Conservation (phyloP, 2,113 vertebrate species). For the Merops nubicus region DNA sequence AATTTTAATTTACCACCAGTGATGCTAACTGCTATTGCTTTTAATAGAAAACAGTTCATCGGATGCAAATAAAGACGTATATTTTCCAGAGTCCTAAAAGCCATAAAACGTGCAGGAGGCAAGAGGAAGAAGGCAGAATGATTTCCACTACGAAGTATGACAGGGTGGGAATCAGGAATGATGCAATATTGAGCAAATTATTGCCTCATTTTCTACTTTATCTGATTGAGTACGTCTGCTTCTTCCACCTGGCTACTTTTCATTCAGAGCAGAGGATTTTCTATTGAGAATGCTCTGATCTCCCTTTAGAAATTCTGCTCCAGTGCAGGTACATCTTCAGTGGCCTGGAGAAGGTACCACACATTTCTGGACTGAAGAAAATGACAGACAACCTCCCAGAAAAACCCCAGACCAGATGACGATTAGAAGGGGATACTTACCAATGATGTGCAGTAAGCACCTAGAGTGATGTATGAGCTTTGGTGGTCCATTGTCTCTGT, state of each 20-base stretch:
- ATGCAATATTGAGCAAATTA: not conserved
- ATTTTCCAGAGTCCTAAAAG: slow-evolving; percentile 6
- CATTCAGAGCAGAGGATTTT: not conserved
- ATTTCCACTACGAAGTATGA: not conserved
- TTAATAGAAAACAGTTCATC: slow-evolving; percentile 7
- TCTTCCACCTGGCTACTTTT: not conserved
- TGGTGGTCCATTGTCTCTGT: not conserved
- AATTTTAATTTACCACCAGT: not conserved
- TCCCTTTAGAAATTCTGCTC: not conserved
- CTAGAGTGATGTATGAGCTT: slow-evolving; percentile 14
- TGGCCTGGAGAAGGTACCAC: not conserved
- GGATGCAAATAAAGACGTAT: not conserved
- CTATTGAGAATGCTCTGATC: not conserved
- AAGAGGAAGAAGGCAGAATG: not conserved
- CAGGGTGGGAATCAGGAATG: not conserved
- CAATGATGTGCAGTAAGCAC: slow-evolving; percentile 13
- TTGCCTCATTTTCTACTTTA: not conserved
- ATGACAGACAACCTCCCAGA: not conserved
- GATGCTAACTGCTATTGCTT: not conserved
- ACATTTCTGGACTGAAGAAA: not conserved
- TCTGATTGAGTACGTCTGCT: not conserved
- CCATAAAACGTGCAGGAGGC: not conserved
- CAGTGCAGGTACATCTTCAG: not conserved
- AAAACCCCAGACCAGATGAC: not conserved
- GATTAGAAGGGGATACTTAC: slow-evolving; percentile 9